These are phyloP conservation scores for Rhincodon typus DNA, from an alignment of 2,797 vertebrate species.

Conservation along the genomic window DNA sequence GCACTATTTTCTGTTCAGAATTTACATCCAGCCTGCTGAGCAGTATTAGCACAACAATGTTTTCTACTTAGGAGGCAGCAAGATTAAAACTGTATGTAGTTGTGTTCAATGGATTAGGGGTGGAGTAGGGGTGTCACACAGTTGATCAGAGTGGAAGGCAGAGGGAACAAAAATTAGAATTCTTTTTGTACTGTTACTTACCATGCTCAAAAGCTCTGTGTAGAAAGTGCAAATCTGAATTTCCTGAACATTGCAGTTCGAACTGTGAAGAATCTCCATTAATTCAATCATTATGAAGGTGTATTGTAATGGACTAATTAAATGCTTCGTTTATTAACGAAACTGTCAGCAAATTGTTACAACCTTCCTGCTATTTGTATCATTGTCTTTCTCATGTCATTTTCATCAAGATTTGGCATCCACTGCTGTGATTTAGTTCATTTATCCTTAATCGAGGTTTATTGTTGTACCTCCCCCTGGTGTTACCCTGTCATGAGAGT, in stretches of 20 bases:
- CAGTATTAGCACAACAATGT: background rate
- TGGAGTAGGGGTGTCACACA: too few relatives aligned
- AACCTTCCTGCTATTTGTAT: conserved; percentile 36
- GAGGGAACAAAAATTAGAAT: background rate
- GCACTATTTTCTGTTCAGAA: background rate
- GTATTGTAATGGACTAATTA: background rate
- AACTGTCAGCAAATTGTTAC: conserved; percentile 39
- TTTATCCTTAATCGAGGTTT: conserved; percentile 42
- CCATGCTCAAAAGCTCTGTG: background rate
- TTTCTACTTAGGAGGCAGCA: background rate
- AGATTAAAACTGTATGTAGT: background rate
- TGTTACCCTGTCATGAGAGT: conserved; percentile 36
- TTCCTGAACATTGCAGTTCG: background rate
- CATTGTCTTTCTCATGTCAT: conserved; percentile 39
- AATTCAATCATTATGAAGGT: background rate
- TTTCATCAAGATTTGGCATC: conserved; percentile 29
- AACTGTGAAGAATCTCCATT: background rate
- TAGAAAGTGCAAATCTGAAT: background rate
- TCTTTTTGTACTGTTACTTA: background rate
- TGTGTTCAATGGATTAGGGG: background rate
- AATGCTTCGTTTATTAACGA: background rate
- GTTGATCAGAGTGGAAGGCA: background rate
- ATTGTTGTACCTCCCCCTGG: conserved; percentile 7
- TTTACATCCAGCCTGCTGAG: background rate
- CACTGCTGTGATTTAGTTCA: conserved; percentile 27